phyloP scores from a whole-genome alignment of 2,888 invertebrate species.

The Sarcophaga variegata region DNA sequence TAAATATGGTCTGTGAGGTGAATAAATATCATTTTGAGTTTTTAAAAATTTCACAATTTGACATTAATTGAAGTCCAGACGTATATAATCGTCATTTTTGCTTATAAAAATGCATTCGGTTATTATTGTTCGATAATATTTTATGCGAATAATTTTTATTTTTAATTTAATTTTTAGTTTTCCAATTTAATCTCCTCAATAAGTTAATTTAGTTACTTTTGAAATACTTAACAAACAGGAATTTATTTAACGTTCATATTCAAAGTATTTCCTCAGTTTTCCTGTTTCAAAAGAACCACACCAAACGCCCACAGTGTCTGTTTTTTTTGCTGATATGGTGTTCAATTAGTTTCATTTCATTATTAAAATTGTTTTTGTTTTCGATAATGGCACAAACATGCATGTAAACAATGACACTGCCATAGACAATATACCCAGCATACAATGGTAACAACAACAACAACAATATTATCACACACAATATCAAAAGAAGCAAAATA shows the following conservation, averaged over 20 bases:
- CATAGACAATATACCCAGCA: slow-evolving; percentile 28
- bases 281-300: not conserved
- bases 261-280: not conserved
- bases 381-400: slow-evolving; percentile 42
- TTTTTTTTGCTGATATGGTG: not conserved
- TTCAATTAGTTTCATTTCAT: not conserved
- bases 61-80: too few relatives aligned
- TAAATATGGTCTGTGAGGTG: too few relatives aligned
- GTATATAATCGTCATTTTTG: too few relatives aligned
- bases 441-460: not conserved
- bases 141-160: too few relatives aligned
- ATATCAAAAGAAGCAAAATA: not conserved
- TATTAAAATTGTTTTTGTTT: slow-evolving; percentile 20
- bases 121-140: too few relatives aligned
- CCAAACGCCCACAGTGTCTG: not conserved
- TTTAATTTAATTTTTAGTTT: not conserved
- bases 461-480: slow-evolving; percentile 9
- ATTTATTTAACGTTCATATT: not conserved
- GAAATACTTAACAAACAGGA: too few relatives aligned
- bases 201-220: too few relatives aligned
- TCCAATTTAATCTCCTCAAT: not conserved
- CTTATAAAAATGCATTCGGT: too few relatives aligned
- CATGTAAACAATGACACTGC: slow-evolving; percentile 57
- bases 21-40: too few relatives aligned
- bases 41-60: too few relatives aligned